phyloP scores from a whole-genome alignment of 2,797 vertebrate species.

The Cygnus olor region DNA sequence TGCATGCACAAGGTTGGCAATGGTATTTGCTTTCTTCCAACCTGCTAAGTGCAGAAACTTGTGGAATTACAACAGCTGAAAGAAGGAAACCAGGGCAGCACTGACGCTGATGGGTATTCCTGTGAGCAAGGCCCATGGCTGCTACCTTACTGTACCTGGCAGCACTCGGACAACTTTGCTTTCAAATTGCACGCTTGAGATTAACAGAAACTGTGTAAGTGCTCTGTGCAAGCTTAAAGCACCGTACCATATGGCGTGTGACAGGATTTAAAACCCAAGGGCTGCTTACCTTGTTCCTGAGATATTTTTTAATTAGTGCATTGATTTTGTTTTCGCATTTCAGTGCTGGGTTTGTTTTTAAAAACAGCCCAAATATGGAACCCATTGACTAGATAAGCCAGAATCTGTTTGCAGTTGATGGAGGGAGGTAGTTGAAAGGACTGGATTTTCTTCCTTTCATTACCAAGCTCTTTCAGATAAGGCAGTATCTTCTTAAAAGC shows the following conservation, averaged over 20 bases:
- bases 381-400: neutral
- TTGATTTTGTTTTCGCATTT: neutral
- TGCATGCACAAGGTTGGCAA: neutral
- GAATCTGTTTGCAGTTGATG: neutral
- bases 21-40: neutral
- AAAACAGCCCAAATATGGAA: neutral
- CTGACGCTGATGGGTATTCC: neutral
- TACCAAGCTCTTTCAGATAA: conserved; percentile 10
- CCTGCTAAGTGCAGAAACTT: neutral
- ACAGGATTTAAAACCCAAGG: neutral
- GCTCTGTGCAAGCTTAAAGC: neutral
- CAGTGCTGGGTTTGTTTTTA: neutral
- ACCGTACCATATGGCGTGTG: accelerated
- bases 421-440: neutral
- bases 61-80: neutral
- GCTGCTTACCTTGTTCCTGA: neutral
- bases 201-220: neutral
- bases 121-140: neutral
- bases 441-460: neutral
- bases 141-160: neutral
- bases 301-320: neutral
- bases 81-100: neutral
- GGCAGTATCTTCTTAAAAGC: neutral
- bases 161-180: neutral
- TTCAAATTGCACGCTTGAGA: neutral